Evolutionary conservation across 2,888 invertebrate genomes (phyloP), one percentile per base, ranked within the genome.

Genomic region (Brachyopa scutellaris): DNA sequence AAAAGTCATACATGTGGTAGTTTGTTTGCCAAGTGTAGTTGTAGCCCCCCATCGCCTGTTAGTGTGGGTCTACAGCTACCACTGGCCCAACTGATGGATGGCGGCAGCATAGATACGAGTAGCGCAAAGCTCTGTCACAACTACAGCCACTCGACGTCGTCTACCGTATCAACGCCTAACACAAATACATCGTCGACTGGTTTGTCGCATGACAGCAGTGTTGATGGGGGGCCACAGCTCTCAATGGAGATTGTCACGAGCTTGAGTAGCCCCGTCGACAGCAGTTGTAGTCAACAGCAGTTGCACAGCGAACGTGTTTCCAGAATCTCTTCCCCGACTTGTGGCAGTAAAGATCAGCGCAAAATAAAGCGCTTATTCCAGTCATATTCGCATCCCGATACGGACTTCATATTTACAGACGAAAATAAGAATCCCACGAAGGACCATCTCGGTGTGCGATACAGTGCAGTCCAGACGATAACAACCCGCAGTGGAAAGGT

Each of bases 1-100:
- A 88, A 88, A 49, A 87, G 87, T 70, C 88, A 88, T 80, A 88
- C 88, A 49, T 88, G 88, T 55, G 88, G 88, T 15, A 88, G 88
- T 85, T 85, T 88, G n/a, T 88, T 86, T 80, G 88, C 88, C 29
- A 88, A 88, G 51, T 88, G 88, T 67, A 86, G 85, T 74, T 88
- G 88, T 84, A 86, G 85, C 29, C 74, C 73, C n/a, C 85, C 70
- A 38, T 70, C 80, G 51, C 80, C 76, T 9, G 42, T 15, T 1
- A 21, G 42, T 36, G 13, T 76, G 26, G 76, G 80, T 66, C 42
- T 82, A 26, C 77, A 77, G 29, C 59, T 82, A 19, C 82, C 59
- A 61, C 70, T 82, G 8, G 62, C 59, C 38, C 66, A 70, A 33
- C 9, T 82, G 49, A 77, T 33, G 31, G 72, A 29, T 21, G 53